Evolutionary conservation across 2,113 vertebrate species (phyloP).

Genomic region (Stictonetta naevosa): DNA sequence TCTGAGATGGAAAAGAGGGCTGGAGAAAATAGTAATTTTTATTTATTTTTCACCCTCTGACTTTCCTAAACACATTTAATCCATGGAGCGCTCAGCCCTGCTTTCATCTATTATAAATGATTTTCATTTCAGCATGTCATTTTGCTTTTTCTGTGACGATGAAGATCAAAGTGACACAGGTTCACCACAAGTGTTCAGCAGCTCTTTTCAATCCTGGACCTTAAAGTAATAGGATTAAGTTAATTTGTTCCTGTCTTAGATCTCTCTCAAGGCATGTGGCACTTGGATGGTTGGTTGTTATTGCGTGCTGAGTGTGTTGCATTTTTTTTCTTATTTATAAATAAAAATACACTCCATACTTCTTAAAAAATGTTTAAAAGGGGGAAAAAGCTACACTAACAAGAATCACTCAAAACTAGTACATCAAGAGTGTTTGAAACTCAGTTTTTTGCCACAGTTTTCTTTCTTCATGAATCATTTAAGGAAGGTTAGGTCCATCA

Average conservation of each 20-base stretch:
- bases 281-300: slow-evolving; percentile 12
- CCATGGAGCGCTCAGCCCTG: slow-evolving; percentile 20
- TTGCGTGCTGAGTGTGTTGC: not conserved
- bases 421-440: not conserved
- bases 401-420: not conserved
- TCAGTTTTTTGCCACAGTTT: not conserved
- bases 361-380: not conserved
- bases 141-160: slow-evolving; percentile 63
- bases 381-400: not conserved
- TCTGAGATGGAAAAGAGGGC: not conserved
- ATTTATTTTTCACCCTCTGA: slow-evolving; percentile 36
- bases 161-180: slow-evolving; percentile 73
- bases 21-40: not conserved
- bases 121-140: slow-evolving; percentile 66
- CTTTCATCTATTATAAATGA: slow-evolving; percentile 69
- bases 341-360: not conserved
- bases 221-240: slow-evolving; percentile 71
- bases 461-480: not conserved
- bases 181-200: slow-evolving; percentile 39
- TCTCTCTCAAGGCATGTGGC: slow-evolving; percentile 60
- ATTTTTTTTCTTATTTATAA: not conserved
- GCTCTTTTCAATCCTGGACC: slow-evolving; percentile 59
- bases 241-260: slow-evolving; percentile 73
- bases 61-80: slow-evolving; percentile 23
- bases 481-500: not conserved